Evolutionary conservation across 1,140 invertebrate genomes (phyloP), one percentile per base, ranked within the genome.

Genomic region (Bombus polaris): DNA sequence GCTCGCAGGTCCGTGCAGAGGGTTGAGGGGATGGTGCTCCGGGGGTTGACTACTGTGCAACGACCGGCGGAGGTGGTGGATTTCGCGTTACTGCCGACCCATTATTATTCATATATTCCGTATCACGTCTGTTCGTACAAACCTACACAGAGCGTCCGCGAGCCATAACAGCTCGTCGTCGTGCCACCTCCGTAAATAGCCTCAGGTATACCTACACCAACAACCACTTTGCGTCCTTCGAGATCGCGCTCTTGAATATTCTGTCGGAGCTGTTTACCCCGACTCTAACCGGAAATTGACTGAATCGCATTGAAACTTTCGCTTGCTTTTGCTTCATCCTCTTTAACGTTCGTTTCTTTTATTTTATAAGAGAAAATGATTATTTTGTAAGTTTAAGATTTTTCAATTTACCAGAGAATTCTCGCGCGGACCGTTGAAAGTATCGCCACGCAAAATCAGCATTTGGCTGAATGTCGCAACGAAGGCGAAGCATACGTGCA

Each of bases 41-140:
- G 84, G 83, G 87, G 73, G 76, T 80, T 81, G 90, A 91, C 90
- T 90, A 91, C 76, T 85, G 83, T 59, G 83, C 32, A 85, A 80
- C 89, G 85, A 89, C 76, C 79, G 86, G 86, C 81, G 90, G 90
- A 89, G 89, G 87, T 79, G 90, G 88, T 79, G 92, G 90, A 90
- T 93, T 91, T 91, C 89, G 87, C 93, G 90, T 92, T 94, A 92
- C 92, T 88, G 85, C 86, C 84, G 80, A 89, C 87, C 88, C 94
- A 95, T 95, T 95, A 94, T 94, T 95, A 95, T 95, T 95, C 94
- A 95, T 95, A 95, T 95, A 95, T 95, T 95, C 94, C 91, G 90
- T 93, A 93, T 94, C 94, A 94, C 92, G 94, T 94, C 92, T 94
- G 93, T 92, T 94, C 91, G 87, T 93, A 92, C 92, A 91, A 92